Conservation (phyloP, 2,797 vertebrate genomes). For the Pseudochromis fuscus region DNA sequence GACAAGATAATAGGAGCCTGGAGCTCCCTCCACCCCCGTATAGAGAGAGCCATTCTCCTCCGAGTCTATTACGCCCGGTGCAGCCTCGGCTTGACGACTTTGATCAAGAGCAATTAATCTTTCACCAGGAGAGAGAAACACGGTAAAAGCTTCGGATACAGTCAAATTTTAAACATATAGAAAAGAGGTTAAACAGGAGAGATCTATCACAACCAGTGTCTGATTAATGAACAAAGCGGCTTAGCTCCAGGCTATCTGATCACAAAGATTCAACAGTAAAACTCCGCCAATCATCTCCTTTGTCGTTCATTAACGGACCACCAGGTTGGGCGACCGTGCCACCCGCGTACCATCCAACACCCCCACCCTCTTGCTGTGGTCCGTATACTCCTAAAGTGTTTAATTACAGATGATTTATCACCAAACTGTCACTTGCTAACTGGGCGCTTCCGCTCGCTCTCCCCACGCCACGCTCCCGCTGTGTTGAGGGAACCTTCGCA, state of each 20-base stretch:
- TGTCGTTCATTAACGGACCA: constrained; percentile 77
- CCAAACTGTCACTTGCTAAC: constrained; percentile 83
- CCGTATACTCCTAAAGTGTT: constrained; percentile 83
- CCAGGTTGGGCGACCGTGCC: constrained; percentile 69
- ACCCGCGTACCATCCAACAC: constrained; percentile 67
- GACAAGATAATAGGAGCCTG: constrained; percentile 81
- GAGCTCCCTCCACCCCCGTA: constrained; percentile 50
- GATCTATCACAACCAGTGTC: constrained; percentile 57
- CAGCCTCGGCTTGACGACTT: constrained; percentile 68
- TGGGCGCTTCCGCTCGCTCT: constrained; percentile 75
- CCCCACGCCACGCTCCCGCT: constrained; percentile 74
- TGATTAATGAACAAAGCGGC: constrained; percentile 74
- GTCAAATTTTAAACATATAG: constrained; percentile 61
- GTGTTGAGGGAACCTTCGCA: constrained; percentile 77
- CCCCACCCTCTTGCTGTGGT: constrained; percentile 67
- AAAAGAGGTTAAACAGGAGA: constrained; percentile 58
- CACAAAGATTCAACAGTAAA: constrained; percentile 55
- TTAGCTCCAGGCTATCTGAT: constrained; percentile 65
- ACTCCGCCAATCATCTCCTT: constrained; percentile 55
- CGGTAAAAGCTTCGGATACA: constrained; percentile 48
- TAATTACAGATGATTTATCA: constrained; percentile 88
- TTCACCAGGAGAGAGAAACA: constrained; percentile 64
- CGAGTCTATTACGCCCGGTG: constrained; percentile 66
- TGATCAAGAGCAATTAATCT: constrained; percentile 83
- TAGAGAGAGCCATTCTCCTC: constrained; percentile 64